These are phyloP conservation scores for Micronycteris hirsuta DNA, from an alignment of 2,113 vertebrate species.

Conservation along the genomic window DNA sequence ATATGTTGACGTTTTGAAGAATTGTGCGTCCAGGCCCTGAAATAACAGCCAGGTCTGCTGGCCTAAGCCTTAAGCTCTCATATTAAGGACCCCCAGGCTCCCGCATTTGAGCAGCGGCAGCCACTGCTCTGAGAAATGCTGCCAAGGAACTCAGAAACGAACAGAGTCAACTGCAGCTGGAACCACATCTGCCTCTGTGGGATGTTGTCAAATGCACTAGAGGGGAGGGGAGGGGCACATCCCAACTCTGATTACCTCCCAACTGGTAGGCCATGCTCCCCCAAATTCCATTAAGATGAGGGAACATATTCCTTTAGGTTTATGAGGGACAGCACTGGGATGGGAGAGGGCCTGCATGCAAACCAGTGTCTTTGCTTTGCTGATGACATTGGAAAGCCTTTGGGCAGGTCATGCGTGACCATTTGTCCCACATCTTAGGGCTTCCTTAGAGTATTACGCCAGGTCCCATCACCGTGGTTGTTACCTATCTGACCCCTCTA, in stretches of 20 bases:
- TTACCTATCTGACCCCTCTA: not conserved
- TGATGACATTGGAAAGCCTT: not conserved
- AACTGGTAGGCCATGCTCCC: not conserved
- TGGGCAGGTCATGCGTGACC: not conserved
- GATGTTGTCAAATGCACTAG: not conserved
- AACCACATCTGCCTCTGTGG: not conserved
- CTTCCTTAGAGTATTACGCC: not conserved
- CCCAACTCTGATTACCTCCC: not conserved
- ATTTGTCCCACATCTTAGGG: not conserved
- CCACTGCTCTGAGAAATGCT: slow-evolving; percentile 17
- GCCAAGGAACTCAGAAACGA: not conserved
- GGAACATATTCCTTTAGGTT: not conserved
- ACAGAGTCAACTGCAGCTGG: not conserved
- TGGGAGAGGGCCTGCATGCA: not conserved
- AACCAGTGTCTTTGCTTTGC: not conserved
- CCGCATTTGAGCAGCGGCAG: not conserved
- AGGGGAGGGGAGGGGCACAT: not conserved
- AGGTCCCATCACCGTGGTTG: not conserved
- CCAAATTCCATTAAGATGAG: slow-evolving; percentile 14
- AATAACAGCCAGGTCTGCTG: slow-evolving; percentile 46
- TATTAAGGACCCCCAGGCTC: not conserved
- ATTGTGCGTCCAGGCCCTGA: not conserved
- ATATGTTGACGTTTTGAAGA: slow-evolving; percentile 43
- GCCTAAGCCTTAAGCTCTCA: not conserved
- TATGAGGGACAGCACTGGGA: not conserved